A percentile compares a stretch with the other conserved stretches of the same genome.
phyloP scores from a whole-genome alignment of 2,888 invertebrate species.

The Acleris sparsana region DNA sequence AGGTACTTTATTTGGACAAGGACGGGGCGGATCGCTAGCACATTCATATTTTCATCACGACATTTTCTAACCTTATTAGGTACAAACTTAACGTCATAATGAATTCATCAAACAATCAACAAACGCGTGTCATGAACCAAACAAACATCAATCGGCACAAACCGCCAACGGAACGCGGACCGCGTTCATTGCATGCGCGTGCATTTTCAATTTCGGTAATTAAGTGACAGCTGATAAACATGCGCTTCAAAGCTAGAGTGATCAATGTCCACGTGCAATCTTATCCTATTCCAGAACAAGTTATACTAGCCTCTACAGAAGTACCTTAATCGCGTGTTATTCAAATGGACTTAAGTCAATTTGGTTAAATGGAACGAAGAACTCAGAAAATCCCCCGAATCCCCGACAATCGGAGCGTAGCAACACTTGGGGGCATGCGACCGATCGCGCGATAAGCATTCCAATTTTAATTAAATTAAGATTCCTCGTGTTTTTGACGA shows the following conservation, averaged over 20 bases:
- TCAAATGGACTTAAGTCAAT: too few relatives aligned
- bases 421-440: conserved; percentile 69
- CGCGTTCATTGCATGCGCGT: too few relatives aligned
- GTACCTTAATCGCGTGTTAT: too few relatives aligned
- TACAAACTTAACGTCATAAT: conserved; percentile 7
- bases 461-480: conserved; percentile 80
- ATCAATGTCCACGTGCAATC: too few relatives aligned
- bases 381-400: conserved; percentile 55
- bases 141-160: conserved; percentile 45
- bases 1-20: too few relatives aligned
- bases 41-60: too few relatives aligned
- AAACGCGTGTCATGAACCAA: conserved; percentile 38
- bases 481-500: conserved; percentile 52
- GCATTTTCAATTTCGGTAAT: conserved; percentile 75
- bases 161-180: conserved; percentile 45
- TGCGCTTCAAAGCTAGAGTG: too few relatives aligned
- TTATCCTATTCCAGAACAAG: too few relatives aligned
- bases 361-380: conserved; percentile 44
- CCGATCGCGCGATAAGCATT: conserved; percentile 66
- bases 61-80: neutral
- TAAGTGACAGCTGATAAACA: conserved; percentile 71
- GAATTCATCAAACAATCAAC: conserved; percentile 7
- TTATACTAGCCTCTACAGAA: too few relatives aligned
- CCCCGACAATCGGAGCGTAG: conserved; percentile 67
- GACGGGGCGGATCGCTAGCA: too few relatives aligned